phyloP scores from a whole-genome alignment of 2,888 invertebrate species.

The Antitype chi region DNA sequence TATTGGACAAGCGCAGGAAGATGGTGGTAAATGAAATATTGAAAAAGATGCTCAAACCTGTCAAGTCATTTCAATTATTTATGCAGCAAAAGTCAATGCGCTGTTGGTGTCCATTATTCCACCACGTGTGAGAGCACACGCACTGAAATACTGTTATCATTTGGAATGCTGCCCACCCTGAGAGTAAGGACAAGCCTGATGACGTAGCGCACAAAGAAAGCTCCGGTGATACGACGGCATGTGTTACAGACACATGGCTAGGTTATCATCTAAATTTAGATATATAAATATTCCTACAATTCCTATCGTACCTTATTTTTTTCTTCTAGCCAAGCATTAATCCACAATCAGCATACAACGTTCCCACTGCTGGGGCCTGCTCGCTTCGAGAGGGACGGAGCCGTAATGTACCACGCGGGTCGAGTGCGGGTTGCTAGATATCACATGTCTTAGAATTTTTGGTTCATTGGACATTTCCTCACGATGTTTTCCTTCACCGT shows the following conservation, averaged over 20 bases:
- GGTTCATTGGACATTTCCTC: too few relatives aligned
- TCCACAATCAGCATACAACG: too few relatives aligned
- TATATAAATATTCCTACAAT: too few relatives aligned
- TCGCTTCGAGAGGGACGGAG: too few relatives aligned
- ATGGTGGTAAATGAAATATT: too few relatives aligned
- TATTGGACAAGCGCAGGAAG: too few relatives aligned
- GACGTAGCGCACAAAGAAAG: slow-evolving; percentile 45
- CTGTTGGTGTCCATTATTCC: not conserved
- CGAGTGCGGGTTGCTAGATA: too few relatives aligned
- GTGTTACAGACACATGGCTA: not conserved
- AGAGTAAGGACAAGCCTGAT: slow-evolving; percentile 4
- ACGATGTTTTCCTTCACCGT: too few relatives aligned
- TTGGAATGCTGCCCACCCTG: slow-evolving; percentile 44
- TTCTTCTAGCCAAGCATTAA: not conserved
- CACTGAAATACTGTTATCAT: slow-evolving; percentile 10
- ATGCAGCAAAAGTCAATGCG: not conserved
- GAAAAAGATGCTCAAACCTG: not conserved
- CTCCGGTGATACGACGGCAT: slow-evolving; percentile 2
- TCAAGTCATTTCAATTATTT: not conserved
- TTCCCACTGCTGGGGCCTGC: too few relatives aligned
- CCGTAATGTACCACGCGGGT: too few relatives aligned
- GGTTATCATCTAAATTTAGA: slow-evolving; percentile 14
- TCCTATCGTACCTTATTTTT: too few relatives aligned
- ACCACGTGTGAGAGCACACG: slow-evolving; percentile 10
- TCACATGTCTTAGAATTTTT: too few relatives aligned